Conservation (phyloP, 2,113 vertebrate species). For the Perca fluviatilis region DNA sequence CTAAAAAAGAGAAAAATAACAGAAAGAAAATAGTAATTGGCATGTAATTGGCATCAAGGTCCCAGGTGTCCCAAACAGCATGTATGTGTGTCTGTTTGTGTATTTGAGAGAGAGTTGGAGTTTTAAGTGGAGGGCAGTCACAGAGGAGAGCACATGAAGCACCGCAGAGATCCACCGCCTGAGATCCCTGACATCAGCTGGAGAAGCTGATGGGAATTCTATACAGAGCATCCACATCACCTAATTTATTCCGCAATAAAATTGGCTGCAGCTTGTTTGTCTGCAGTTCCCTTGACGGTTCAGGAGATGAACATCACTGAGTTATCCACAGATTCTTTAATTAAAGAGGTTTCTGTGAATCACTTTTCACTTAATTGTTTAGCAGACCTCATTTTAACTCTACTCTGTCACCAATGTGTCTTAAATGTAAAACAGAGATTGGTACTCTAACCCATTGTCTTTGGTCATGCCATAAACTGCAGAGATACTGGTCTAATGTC, state of each 20-base stretch:
- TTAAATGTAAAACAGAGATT: no score
- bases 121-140: constrained; percentile 45
- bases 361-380: constrained; percentile 3
- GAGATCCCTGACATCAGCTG: constrained; percentile 66
- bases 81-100: neutral
- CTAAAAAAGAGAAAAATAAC: neutral
- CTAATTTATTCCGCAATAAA: constrained; percentile 67
- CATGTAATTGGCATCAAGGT: constrained; percentile 23
- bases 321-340: constrained; percentile 19
- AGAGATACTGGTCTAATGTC: no score
- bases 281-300: constrained; percentile 22
- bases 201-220: constrained; percentile 72
- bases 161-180: constrained; percentile 46
- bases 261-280: constrained; percentile 51
- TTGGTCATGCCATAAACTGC: no score
- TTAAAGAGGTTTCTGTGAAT: constrained; percentile 1
- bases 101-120: neutral
- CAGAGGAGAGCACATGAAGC: constrained; percentile 52
- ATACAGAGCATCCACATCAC: constrained; percentile 55
- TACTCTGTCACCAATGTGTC: no score
- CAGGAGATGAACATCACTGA: constrained; percentile 3
- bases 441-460: no score
- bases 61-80: neutral
- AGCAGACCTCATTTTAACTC: no score
- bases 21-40: neutral